Conservation (phyloP, 1,140 invertebrate species). For the Trachymyrmex septentrionalis region DNA sequence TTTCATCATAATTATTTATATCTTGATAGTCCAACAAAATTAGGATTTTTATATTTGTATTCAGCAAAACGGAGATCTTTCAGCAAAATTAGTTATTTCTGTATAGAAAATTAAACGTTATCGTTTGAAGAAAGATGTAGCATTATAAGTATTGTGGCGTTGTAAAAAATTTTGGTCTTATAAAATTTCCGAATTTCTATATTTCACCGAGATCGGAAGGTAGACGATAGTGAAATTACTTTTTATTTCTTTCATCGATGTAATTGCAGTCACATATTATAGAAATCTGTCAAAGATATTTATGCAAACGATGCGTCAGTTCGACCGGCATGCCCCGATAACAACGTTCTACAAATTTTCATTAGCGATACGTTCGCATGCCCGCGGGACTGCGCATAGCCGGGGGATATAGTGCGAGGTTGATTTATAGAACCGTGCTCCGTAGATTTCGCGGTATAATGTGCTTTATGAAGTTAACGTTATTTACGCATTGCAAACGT, state of each 20-base stretch:
- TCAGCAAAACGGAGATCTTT: no score
- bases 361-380: constrained; percentile 53
- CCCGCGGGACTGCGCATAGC: constrained; percentile 23
- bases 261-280: background rate
- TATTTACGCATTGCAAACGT: constrained; percentile 62
- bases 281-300: constrained; percentile 14
- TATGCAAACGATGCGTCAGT: constrained; percentile 34
- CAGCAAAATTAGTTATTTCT: no score
- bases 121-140: background rate
- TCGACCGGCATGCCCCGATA: constrained; percentile 49
- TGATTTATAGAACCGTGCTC: constrained; percentile 67
- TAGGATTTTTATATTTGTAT: no score
- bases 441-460: constrained; percentile 65
- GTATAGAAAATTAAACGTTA: background rate
- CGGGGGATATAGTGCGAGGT: constrained; percentile 20
- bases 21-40: no score
- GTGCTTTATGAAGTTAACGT: constrained; percentile 67
- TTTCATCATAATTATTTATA: no score
- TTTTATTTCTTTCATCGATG: background rate
- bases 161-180: no score
- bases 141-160: no score
- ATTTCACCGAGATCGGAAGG: background rate
- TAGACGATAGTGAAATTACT: background rate
- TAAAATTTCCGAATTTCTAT: background rate
- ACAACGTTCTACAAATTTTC: constrained; percentile 73